These are phyloP conservation scores for Orchestia grillus DNA, from an alignment of 1,140 invertebrate genomes.

Conservation along the genomic window DNA sequence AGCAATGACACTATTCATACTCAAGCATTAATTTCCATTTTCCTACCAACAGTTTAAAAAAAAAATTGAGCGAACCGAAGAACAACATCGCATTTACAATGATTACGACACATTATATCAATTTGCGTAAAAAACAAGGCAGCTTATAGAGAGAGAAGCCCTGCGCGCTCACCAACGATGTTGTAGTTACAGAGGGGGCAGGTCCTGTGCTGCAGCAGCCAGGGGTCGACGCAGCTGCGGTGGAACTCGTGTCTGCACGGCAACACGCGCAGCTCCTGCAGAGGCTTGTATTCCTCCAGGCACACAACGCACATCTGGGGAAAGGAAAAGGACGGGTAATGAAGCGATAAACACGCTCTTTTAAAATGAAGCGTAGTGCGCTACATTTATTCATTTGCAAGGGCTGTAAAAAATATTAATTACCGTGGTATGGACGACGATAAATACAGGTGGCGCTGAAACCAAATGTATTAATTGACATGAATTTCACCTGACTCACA, in stretches of 20 bases:
- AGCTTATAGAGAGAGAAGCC: neutral
- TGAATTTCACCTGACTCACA: neutral
- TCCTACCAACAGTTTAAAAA: neutral
- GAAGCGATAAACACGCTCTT: too few relatives aligned
- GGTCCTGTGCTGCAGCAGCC: conserved; percentile 76
- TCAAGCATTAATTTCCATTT: too few relatives aligned
- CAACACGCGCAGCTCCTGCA: conserved; percentile 69
- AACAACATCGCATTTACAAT: neutral
- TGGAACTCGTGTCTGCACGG: conserved; percentile 76
- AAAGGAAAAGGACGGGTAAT: neutral
- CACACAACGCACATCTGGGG: conserved; percentile 62
- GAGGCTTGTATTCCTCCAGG: conserved; percentile 72
- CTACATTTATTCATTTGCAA: too few relatives aligned
- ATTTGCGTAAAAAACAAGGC: neutral
- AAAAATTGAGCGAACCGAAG: neutral
- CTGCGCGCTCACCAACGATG: conserved; percentile 70
- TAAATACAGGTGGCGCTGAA: too few relatives aligned
- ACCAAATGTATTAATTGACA: too few relatives aligned
- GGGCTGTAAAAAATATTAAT: too few relatives aligned
- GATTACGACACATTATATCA: neutral
- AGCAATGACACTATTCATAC: too few relatives aligned
- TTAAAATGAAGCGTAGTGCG: too few relatives aligned
- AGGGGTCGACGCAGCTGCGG: conserved; percentile 77
- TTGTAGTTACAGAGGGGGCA: conserved; percentile 76
- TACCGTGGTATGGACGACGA: too few relatives aligned